Percentiles rank a stretch among this genome's conserved stretches.
Evolutionary conservation across 35 echinoderm and acorn worm species (phyloP).

Genomic region (Hemicentrotus pulcherrimus): DNA sequence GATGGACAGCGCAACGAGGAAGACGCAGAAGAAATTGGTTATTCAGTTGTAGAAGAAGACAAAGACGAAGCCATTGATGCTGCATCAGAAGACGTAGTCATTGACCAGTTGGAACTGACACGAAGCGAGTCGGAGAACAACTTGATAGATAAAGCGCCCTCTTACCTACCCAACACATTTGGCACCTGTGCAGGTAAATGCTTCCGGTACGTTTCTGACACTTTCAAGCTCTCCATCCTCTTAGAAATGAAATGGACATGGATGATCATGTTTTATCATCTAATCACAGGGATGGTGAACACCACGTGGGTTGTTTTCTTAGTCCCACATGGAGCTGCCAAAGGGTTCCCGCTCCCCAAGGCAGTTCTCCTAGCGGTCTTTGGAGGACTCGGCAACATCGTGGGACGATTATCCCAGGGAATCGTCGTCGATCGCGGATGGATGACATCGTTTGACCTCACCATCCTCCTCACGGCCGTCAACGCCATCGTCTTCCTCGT

Average conservation of each 20-base stretch:
- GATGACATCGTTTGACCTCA: not conserved
- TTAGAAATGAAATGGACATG: no score
- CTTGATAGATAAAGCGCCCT: no score
- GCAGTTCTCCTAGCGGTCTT: not conserved
- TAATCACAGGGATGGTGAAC: not conserved
- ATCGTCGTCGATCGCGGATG: not conserved
- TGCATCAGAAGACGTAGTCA: no score
- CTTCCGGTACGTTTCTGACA: no score
- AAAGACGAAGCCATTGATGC: no score
- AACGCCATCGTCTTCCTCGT: not conserved
- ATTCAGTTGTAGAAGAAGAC: no score
- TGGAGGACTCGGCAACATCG: not conserved
- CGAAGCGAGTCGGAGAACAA: no score
- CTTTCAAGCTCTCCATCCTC: no score
- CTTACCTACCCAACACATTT: no score
- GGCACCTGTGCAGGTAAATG: no score
- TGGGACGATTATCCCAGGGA: not conserved
- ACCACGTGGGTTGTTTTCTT: not conserved
- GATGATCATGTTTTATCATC: not conserved
- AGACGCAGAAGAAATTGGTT: not conserved
- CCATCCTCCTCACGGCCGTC: not conserved
- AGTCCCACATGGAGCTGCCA: not conserved
- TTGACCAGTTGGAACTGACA: no score
- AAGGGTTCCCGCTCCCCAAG: not conserved
- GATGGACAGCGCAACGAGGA: not conserved